Evolutionary conservation across 2,888 invertebrate species (phyloP), one percentile per base, ranked within the genome.

Genomic region (Ophonus ardosiacus): DNA sequence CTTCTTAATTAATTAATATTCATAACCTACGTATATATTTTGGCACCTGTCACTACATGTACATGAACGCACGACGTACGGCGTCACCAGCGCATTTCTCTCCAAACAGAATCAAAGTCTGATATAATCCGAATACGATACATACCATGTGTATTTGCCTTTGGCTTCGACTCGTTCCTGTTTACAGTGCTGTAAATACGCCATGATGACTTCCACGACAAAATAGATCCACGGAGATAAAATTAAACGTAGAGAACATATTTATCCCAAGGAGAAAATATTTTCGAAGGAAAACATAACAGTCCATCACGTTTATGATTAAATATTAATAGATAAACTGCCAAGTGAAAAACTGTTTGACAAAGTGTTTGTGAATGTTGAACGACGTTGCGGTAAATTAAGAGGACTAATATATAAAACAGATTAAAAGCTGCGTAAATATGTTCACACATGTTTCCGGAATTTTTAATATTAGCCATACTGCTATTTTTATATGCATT

Each of bases 301-400:
- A 56, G 78, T 78, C 31, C 78, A 78, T 78, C 78, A 78, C 24
- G 15, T n/a, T 78, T 78, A 78, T 78, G 78, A 78, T 78, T 56
- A 31, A 1, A 13, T 78, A 40, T 78, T 78, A 78, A 78, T 78
- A 78, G 57, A 24, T 57, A 13, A 51, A 24, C 24, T 51, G 76
- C 38, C 10, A 68, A 24, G 31, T 38, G 17, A 76, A 76, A 56
- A 57, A 78, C 21, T 57, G 24, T 78, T 51, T 74, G 43, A 74
- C 51, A 74, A 74, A 74, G 18, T 68, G 51, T 74, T 74, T 57
- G 7, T 8, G 24, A 57, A 17, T 13, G 56, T 78, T 78, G 56
- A 78, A 78, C 56, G 78, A 78, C 78, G 57, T 8, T 57, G 18
- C 71, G 71, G 43, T 74, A 74, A 74, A 43, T 74, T 74, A 40